phyloP scores from a whole-genome alignment of 2,797 vertebrate species.

The Podargus strigoides region DNA sequence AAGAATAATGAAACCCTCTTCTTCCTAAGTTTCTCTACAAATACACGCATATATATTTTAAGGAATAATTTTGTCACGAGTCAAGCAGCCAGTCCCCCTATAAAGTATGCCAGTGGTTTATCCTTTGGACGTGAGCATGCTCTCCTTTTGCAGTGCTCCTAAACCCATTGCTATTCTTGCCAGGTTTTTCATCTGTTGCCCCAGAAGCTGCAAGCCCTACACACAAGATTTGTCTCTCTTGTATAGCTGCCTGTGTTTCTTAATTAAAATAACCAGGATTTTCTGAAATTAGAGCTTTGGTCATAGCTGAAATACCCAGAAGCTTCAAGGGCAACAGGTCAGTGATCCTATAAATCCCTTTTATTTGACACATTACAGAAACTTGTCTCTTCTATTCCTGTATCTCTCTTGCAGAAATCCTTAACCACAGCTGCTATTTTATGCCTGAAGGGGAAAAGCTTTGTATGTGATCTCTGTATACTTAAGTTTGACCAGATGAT shows the following conservation, averaged over 20 bases:
- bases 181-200: background rate
- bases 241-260: background rate
- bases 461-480: background rate
- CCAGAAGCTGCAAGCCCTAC: background rate
- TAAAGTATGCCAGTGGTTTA: fast-evolving
- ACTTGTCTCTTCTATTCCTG: background rate
- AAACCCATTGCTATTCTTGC: background rate
- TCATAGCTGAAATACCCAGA: background rate
- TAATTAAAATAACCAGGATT: background rate
- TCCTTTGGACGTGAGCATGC: background rate
- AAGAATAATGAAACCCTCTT: background rate
- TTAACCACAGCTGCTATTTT: too few species aligned
- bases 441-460: background rate
- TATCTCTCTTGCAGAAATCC: background rate
- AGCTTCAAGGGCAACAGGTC: background rate
- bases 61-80: background rate
- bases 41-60: background rate
- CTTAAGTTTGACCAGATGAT: background rate
- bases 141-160: background rate
- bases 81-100: background rate
- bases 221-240: background rate
- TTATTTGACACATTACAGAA: background rate
- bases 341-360: background rate
- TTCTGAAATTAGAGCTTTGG: background rate
- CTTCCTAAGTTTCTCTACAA: background rate